These are phyloP conservation scores for Aricia agestis DNA, from an alignment of 1,140 invertebrate genomes.

Conservation along the genomic window DNA sequence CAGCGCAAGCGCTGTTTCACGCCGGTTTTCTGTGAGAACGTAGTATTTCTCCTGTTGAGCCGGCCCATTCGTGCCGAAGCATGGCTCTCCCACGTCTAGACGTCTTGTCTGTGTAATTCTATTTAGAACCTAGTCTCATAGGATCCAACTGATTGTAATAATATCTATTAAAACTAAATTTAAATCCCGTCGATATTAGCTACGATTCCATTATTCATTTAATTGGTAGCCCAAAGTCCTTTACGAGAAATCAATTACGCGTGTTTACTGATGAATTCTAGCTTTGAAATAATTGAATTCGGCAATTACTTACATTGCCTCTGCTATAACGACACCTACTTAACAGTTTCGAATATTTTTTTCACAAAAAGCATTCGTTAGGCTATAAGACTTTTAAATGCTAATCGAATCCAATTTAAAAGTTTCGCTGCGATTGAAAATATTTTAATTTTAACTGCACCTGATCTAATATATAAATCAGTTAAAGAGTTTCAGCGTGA, in stretches of 20 bases:
- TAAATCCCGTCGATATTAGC: not conserved
- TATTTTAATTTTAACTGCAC: not conserved
- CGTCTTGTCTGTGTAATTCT: no score
- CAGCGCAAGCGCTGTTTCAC: no score
- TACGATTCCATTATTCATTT: not conserved
- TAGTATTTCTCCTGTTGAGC: no score
- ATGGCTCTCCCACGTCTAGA: no score
- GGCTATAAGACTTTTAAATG: not conserved
- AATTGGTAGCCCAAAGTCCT: not conserved
- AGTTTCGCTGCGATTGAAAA: not conserved
- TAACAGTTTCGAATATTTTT: not conserved
- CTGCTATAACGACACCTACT: no score
- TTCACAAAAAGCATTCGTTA: conserved; percentile 1
- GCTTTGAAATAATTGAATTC: not conserved
- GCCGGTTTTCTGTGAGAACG: no score
- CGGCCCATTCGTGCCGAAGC: no score
- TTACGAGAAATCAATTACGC: not conserved
- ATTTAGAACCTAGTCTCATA: no score
- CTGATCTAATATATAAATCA: not conserved
- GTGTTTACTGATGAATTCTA: not conserved
- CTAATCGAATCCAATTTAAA: not conserved
- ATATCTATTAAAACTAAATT: not conserved
- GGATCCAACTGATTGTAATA: no score
- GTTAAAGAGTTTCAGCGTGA: not conserved
- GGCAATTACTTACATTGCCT: not conserved